Percentiles rank a stretch among this genome's conserved stretches.
Conservation (phyloP, 2,797 vertebrate species). For the Carcharodon carcharias region DNA sequence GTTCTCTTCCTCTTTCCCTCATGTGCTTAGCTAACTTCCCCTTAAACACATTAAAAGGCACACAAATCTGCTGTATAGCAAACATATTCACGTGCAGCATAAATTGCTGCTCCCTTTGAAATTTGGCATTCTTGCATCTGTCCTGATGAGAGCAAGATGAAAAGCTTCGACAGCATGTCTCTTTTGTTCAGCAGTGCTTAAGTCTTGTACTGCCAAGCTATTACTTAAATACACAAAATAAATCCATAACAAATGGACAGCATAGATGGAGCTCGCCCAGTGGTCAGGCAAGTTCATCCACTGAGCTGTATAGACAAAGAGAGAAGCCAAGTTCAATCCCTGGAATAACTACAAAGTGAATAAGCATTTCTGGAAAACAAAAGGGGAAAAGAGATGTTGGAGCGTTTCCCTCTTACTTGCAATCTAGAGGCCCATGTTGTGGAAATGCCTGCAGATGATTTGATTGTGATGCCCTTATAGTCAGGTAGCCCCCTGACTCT, state of each 20-base stretch:
- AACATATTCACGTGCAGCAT: no score
- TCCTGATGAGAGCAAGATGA: no score
- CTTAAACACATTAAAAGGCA: background rate
- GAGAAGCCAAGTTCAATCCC: background rate
- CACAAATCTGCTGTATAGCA: background rate
- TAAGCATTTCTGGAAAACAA: background rate
- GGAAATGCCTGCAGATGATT: background rate
- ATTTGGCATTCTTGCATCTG: no score
- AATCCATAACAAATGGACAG: background rate
- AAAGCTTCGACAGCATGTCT: no score
- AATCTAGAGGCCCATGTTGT: background rate
- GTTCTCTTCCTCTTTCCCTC: no score
- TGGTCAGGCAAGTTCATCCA: background rate
- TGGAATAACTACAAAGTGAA: background rate
- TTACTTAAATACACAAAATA: background rate
- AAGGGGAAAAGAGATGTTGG: background rate
- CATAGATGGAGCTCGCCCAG: background rate
- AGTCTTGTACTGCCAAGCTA: no score
- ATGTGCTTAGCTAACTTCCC: no score
- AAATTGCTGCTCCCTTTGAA: no score
- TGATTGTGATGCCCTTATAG: background rate
- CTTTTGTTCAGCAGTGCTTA: no score
- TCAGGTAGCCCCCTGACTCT: background rate
- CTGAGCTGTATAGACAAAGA: background rate
- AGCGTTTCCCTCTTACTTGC: background rate